A percentile compares a stretch with the other conserved stretches of the same genome.
These are phyloP conservation scores for Caenorhabditis auriculariae DNA, from an alignment of 2,888 invertebrate species.

Conservation along the genomic window DNA sequence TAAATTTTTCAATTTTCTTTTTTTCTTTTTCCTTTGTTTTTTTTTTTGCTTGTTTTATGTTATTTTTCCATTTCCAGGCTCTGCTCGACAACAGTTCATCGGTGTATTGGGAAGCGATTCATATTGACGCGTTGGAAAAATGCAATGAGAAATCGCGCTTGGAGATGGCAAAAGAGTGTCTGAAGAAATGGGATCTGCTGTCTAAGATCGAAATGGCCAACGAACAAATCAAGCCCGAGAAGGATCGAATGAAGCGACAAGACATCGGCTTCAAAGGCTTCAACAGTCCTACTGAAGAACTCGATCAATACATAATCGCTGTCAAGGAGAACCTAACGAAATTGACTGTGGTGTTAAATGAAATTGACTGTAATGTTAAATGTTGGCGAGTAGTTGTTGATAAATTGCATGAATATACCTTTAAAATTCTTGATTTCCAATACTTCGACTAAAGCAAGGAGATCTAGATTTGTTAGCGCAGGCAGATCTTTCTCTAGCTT, in stretches of 20 bases:
- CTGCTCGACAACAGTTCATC: conserved; percentile 10
- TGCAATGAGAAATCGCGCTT: conserved; percentile 15
- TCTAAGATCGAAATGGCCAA: conserved; percentile 19
- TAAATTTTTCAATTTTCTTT: conserved; percentile 3
- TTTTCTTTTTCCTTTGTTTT: too few species aligned
- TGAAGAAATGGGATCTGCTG: conserved; percentile 20
- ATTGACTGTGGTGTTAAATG: conserved; percentile 13
- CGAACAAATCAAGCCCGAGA: conserved; percentile 22
- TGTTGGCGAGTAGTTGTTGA: too few species aligned
- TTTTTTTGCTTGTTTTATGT: background rate
- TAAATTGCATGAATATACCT: too few species aligned
- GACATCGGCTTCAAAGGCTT: conserved; percentile 18
- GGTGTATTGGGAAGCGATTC: conserved; percentile 11
- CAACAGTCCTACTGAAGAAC: conserved; percentile 22
- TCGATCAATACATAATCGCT: conserved; percentile 18
- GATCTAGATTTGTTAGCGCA: too few species aligned
- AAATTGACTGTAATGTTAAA: background rate
- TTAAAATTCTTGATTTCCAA: too few species aligned
- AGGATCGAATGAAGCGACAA: conserved; percentile 18
- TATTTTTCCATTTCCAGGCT: conserved; percentile 7
- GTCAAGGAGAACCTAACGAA: conserved; percentile 21
- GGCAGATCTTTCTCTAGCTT: too few species aligned
- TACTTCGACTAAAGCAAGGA: too few species aligned
- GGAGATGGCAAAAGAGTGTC: conserved; percentile 16
- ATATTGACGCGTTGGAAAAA: conserved; percentile 20